Conservation (phyloP, 2,113 vertebrate genomes). For the Chauna torquata region DNA sequence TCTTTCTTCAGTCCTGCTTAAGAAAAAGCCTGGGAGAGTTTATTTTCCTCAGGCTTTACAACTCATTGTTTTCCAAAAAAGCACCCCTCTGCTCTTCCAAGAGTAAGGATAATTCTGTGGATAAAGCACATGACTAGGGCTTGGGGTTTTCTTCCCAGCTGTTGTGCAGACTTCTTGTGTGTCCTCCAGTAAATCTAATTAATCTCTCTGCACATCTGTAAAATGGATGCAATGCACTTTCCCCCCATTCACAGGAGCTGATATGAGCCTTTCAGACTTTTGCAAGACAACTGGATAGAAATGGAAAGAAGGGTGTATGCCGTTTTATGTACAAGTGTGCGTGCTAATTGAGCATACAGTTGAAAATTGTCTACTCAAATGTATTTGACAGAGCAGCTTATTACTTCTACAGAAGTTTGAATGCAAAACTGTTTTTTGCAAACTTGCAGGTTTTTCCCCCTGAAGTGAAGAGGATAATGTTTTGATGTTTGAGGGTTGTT, state of each 20-base stretch:
- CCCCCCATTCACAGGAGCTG: not conserved
- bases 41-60: constrained; percentile 53
- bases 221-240: not conserved
- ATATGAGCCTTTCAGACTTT: not conserved
- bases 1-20: not conserved
- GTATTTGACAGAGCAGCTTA: not conserved
- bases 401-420: not conserved
- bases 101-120: constrained; percentile 51
- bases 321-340: not conserved
- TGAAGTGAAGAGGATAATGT: not conserved
- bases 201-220: constrained; percentile 32
- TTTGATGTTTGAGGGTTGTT: not conserved
- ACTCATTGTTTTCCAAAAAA: constrained; percentile 61
- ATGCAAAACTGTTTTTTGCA: not conserved
- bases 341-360: not conserved
- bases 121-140: constrained; percentile 36
- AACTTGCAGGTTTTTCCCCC: not conserved
- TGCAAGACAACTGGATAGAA: not conserved
- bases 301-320: not conserved
- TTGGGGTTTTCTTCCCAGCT: constrained; percentile 53
- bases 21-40: constrained; percentile 43
- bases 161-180: constrained; percentile 50
- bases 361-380: not conserved
- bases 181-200: constrained; percentile 29
- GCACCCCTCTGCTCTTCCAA: constrained; percentile 45